These are phyloP conservation scores for Gnathonemus echidnorhynchus DNA, from an alignment of 2,113 vertebrate genomes.

Conservation along the genomic window DNA sequence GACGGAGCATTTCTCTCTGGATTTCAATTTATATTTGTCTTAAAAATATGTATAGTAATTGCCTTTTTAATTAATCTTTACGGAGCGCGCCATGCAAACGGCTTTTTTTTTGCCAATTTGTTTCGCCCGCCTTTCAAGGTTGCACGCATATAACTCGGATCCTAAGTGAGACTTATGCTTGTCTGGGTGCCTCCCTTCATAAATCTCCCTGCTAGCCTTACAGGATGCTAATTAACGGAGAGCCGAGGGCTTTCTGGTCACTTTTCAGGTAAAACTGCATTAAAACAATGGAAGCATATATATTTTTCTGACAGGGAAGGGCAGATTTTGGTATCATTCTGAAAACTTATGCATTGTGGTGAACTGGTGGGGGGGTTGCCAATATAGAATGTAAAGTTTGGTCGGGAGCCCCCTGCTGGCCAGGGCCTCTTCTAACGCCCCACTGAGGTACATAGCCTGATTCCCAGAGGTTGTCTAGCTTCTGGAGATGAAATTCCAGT, in stretches of 20 bases:
- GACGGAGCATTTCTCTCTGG: conserved; percentile 38
- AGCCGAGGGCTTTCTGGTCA: conserved; percentile 52
- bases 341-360: not conserved
- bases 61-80: conserved; percentile 57
- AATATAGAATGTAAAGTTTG: not conserved
- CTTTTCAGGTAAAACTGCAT: conserved; percentile 44
- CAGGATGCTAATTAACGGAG: conserved; percentile 59
- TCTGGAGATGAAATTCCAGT: not conserved
- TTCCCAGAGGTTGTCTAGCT: not conserved
- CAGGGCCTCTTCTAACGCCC: not conserved
- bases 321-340: not conserved
- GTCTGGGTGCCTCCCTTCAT: conserved; percentile 54
- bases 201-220: conserved; percentile 49
- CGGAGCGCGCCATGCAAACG: conserved; percentile 50
- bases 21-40: conserved; percentile 49
- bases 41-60: conserved; percentile 54
- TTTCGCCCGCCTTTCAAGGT: conserved; percentile 58
- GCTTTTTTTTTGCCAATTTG: conserved; percentile 49
- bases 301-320: not conserved
- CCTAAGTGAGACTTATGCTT: conserved; percentile 61
- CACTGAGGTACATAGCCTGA: not conserved
- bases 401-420: not conserved
- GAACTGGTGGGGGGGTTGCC: not conserved
- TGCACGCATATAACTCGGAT: conserved; percentile 55
- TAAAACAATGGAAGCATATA: conserved; percentile 45